Evolutionary conservation across 2,888 invertebrate species (phyloP).

Genomic region (Herminia tarsipennalis): DNA sequence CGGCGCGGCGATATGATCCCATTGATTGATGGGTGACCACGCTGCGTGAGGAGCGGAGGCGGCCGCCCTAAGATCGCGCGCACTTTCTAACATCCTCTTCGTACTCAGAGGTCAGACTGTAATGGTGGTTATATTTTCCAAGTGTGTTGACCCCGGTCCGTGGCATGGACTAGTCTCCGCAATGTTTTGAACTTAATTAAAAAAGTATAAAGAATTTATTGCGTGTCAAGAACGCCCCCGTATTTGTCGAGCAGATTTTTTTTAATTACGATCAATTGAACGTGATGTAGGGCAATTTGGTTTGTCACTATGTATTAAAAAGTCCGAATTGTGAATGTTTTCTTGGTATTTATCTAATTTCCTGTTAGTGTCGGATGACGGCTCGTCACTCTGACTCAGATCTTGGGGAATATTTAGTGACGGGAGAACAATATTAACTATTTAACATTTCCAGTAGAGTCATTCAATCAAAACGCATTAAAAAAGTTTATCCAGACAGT

Average conservation of each 20-base stretch:
- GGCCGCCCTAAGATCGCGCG: conserved; percentile 49
- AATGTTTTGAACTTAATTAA: conserved; percentile 81
- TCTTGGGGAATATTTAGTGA: conserved; percentile 25
- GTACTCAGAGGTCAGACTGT: conserved; percentile 50
- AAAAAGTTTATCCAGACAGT: too few relatives aligned
- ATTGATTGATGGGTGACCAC: conserved; percentile 85
- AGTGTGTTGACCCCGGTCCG: conserved; percentile 78
- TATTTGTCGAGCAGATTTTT: conserved; percentile 64
- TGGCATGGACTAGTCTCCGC: conserved; percentile 64
- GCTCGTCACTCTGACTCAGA: conserved; percentile 54
- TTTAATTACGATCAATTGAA: conserved; percentile 60
- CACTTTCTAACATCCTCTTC: conserved; percentile 20
- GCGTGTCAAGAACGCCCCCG: conserved; percentile 70
- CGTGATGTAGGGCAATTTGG: conserved; percentile 46
- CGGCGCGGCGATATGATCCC: conserved; percentile 80
- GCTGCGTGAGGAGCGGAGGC: conserved; percentile 62
- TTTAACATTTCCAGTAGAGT: too few relatives aligned
- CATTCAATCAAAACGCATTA: conserved; percentile 4
- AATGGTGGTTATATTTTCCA: conserved; percentile 61
- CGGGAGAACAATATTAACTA: conserved; percentile 17
- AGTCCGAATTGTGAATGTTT: conserved; percentile 44
- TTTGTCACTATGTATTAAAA: conserved; percentile 40
- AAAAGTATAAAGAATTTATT: conserved; percentile 78
- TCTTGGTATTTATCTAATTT: conserved; percentile 67
- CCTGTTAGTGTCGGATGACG: conserved; percentile 63